Conservation (phyloP, 1,140 invertebrate species). For the Temnothorax nylanderi region DNA sequence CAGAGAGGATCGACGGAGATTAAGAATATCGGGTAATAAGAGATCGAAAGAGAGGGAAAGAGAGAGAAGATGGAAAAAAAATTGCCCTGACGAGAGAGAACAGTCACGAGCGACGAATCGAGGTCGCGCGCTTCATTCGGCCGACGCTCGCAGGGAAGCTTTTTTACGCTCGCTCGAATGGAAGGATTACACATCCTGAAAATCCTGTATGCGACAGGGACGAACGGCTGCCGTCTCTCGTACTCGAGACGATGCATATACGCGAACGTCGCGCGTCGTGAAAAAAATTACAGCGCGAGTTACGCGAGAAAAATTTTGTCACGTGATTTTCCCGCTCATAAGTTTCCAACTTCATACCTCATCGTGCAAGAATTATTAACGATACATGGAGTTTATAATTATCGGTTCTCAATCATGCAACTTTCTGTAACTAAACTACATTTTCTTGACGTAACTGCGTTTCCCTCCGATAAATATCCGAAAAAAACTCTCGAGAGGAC, state of each 20-base stretch:
- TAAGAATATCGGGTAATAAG: constrained; percentile 78
- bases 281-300: constrained; percentile 10
- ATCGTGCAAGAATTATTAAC: not conserved
- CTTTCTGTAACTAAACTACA: not conserved
- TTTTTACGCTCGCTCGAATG: constrained; percentile 60
- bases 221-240: constrained; percentile 9
- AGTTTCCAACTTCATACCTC: not conserved
- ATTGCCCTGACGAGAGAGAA: not conserved
- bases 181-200: constrained; percentile 59
- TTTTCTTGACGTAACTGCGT: not conserved
- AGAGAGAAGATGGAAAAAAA: not conserved
- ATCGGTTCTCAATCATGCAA: not conserved
- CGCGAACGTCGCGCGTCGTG: not conserved
- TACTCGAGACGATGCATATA: not conserved
- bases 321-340: not conserved
- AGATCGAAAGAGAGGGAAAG: not conserved
- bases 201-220: constrained; percentile 13
- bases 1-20: constrained; percentile 76
- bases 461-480: not conserved
- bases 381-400: not conserved
- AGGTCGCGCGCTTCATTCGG: constrained; percentile 64
- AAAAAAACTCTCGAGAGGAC: not conserved
- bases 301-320: not conserved
- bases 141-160: constrained; percentile 46
- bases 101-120: constrained; percentile 60